Conservation (phyloP, 1,140 invertebrate species). For the Carposina sasakii region DNA sequence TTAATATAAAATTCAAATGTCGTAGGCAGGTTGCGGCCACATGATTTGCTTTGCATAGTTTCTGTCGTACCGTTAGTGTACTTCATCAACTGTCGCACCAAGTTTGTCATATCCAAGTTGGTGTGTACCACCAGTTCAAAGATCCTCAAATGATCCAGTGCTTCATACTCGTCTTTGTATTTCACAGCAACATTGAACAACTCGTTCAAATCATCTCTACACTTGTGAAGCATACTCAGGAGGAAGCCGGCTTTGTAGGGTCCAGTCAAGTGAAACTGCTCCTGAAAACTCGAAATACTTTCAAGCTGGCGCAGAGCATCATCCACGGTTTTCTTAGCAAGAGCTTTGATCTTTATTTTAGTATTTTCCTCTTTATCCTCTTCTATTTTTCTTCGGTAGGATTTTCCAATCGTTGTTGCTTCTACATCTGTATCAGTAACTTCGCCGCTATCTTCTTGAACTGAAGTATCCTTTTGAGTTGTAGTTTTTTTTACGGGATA, state of each 20-base stretch:
- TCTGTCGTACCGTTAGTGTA: no score
- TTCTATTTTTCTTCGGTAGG: no score
- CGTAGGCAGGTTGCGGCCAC: no score
- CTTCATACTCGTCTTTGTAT: constrained; percentile 52
- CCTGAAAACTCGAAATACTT: constrained; percentile 31
- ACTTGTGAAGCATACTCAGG: constrained; percentile 49
- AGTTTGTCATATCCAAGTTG: constrained; percentile 51
- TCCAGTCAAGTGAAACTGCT: constrained; percentile 24
- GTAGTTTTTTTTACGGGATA: no score
- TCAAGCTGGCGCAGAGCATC: constrained; percentile 42
- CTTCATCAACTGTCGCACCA: constrained; percentile 51
- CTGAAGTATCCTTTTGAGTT: no score
- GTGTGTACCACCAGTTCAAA: constrained; percentile 56
- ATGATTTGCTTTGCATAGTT: no score
- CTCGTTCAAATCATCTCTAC: constrained; percentile 50
- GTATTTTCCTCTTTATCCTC: constrained; percentile 39
- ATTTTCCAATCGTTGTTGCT: no score
- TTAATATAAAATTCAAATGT: no score
- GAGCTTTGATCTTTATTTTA: constrained; percentile 43
- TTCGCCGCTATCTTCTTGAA: no score
- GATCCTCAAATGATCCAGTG: constrained; percentile 53
- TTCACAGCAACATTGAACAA: constrained; percentile 56
- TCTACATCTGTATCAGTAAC: no score
- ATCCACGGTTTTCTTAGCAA: constrained; percentile 45
- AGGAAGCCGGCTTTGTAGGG: constrained; percentile 53